phyloP scores from a whole-genome alignment of 2,113 vertebrate genomes.

The Thunnus maccoyii region DNA sequence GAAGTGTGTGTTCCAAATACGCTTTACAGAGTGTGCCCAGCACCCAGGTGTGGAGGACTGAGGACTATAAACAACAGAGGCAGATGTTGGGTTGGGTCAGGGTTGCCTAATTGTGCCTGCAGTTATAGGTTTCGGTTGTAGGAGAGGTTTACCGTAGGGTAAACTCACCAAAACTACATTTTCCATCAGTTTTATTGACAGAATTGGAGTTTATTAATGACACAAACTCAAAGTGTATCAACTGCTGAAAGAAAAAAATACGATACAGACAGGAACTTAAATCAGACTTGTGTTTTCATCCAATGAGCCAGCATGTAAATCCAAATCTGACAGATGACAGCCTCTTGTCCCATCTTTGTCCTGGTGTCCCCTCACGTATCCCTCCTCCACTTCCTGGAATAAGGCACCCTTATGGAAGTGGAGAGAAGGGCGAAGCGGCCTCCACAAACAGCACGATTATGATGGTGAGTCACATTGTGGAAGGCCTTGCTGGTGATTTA shows the following conservation, averaged over 20 bases:
- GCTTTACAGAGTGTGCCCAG: slow-evolving; percentile 79
- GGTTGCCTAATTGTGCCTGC: neutral
- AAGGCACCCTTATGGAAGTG: slow-evolving; percentile 23
- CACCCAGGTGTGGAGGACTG: slow-evolving; percentile 77
- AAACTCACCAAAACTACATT: neutral
- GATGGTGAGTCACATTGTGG: slow-evolving; percentile 71
- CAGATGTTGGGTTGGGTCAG: slow-evolving; percentile 44
- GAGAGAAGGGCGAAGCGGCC: slow-evolving; percentile 41
- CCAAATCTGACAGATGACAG: neutral
- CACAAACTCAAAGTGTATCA: neutral
- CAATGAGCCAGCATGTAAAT: neutral
- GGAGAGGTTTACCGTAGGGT: neutral
- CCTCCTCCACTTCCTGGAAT: slow-evolving; percentile 69
- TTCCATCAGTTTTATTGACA: neutral
- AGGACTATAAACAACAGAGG: slow-evolving; percentile 36
- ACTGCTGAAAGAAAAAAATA: neutral
- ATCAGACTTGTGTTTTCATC: neutral
- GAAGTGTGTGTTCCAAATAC: slow-evolving; percentile 80
- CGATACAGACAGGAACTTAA: neutral
- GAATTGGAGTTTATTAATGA: neutral
- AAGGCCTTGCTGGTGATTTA: slow-evolving; percentile 74
- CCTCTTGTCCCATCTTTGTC: slow-evolving; percentile 8
- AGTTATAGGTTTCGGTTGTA: neutral
- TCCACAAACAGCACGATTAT: slow-evolving; percentile 60
- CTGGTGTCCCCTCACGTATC: slow-evolving; percentile 40